Evolutionary conservation across 2,797 vertebrate genomes (phyloP).

Genomic region (Ciconia nigra): DNA sequence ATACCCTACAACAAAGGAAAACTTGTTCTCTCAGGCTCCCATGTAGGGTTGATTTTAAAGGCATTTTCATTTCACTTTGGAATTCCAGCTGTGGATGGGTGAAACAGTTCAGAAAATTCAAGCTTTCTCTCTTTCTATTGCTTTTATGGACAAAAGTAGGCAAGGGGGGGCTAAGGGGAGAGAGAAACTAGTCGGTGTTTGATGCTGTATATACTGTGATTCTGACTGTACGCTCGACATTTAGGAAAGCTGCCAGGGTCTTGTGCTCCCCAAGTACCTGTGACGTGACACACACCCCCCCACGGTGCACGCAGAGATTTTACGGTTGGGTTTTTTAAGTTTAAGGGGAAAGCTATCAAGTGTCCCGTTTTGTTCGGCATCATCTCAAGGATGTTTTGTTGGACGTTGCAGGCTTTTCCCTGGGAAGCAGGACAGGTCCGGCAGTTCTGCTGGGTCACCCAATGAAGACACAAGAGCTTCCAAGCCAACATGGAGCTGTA

Average conservation of each 20-base stretch:
- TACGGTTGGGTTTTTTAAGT: not conserved
- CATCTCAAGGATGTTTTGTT: not conserved
- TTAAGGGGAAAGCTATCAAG: not conserved
- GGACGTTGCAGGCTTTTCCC: not conserved
- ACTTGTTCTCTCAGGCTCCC: constrained; percentile 77
- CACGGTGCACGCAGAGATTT: not conserved
- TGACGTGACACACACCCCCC: not conserved
- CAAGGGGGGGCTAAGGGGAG: constrained; percentile 31
- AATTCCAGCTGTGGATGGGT: constrained; percentile 72
- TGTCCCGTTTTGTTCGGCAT: not conserved
- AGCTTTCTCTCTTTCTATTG: constrained; percentile 65
- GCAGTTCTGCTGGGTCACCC: constrained; percentile 44
- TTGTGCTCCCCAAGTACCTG: constrained; percentile 48
- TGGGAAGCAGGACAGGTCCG: not conserved
- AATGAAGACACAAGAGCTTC: not conserved
- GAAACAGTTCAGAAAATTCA: constrained; percentile 73
- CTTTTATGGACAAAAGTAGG: constrained; percentile 70
- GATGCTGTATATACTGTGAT: constrained; percentile 60
- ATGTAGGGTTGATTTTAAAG: constrained; percentile 75
- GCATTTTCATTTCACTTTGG: constrained; percentile 71
- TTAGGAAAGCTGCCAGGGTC: not conserved
- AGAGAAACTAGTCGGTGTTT: constrained; percentile 56
- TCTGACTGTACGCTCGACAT: not conserved
- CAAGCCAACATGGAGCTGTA: not conserved
- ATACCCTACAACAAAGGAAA: constrained; percentile 78